Base-by-base conservation (phyloP, 2,113 vertebrate species). In the Carollia perspicillata region DNA sequence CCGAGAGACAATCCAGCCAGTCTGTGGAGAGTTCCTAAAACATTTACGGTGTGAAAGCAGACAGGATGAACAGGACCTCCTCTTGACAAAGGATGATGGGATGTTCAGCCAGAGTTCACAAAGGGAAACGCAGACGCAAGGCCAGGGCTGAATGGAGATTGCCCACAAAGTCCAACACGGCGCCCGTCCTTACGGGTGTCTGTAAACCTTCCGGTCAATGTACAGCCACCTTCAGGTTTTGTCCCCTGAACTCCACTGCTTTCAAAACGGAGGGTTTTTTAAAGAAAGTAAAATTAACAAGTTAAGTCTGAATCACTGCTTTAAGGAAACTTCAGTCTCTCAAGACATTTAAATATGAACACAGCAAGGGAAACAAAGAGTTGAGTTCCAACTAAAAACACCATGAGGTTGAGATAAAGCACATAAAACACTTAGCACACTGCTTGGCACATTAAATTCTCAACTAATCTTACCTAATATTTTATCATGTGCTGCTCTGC, bases 1-100 rank as follows among this genome's bases (percentile, higher is more conserved):
- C 89, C 37, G 47, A 88, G 44, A 97, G 89, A 97, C 95, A 97
- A 96, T 94, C 93, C 83, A 93, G 85, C 88, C 94, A 94, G 94
- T 95, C 96, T 97, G 95, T 89, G 84, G 81, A 93, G 94, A 97
- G 97, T 97, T 95, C 96, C 95, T 97, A 98, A 95, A 97, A 97
- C 90, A 95, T 94, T 96, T 85, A 83, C 37, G 86, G 93, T 11
- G 0, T 96, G 94, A 97, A 97, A 97, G 85, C 90, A 90, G 84
- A 79, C 90, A 91, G 94, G 79, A 94, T 71, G 93, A 95, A 86
- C 60, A 86, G 84, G 75, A 97, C 78, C 74, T 97, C 94, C 79
- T 96, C 69, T 95, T 28, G 6, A 95, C 96, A 96, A 97, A 97
- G 89, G 94, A 94, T 37, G 93, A 97, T 17, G 81, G 78, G 81